Percentiles rank a stretch among this genome's conserved stretches.
phyloP scores from a whole-genome alignment of 2,797 vertebrate species.

The Danio choprae region DNA sequence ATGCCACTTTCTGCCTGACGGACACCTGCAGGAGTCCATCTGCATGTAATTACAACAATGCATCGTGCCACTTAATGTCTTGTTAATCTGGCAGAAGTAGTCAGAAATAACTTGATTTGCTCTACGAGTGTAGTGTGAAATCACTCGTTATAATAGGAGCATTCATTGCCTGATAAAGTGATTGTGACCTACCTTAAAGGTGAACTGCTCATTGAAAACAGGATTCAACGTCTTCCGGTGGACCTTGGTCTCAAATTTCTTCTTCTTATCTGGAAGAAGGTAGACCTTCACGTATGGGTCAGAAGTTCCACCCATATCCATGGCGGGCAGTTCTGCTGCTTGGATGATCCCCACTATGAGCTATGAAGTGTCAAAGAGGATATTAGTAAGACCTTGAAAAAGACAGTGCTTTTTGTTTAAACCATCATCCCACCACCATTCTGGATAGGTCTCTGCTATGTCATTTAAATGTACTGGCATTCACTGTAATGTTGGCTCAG shows the following conservation, averaged over 20 bases:
- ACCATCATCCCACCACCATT: conserved; percentile 35
- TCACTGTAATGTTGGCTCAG: background rate
- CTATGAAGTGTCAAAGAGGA: conserved; percentile 68
- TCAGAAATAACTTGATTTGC: background rate
- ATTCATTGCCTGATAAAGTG: background rate
- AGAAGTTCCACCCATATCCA: conserved; percentile 98
- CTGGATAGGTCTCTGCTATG: background rate
- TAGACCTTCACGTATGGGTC: conserved; percentile 98
- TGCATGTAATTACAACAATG: conserved; percentile 7
- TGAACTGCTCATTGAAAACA: conserved; percentile 98
- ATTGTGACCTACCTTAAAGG: conserved; percentile 86
- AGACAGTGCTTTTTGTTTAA: background rate
- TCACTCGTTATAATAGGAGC: background rate
- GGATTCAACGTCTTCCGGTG: conserved; percentile 99
- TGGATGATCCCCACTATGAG: conserved; percentile 98
- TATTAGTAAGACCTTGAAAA: conserved; percentile 1
- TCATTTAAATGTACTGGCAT: background rate
- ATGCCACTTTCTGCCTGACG: conserved; percentile 7
- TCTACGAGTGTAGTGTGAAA: background rate
- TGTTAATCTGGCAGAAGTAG: conserved; percentile 13
- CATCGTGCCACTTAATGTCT: background rate
- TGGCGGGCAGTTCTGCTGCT: conserved; percentile 94
- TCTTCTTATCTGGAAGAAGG: conserved; percentile 98
- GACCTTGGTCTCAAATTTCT: conserved; percentile 99
- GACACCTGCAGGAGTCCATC: conserved; percentile 21